phyloP scores from a whole-genome alignment of 1,140 invertebrate species.

The Drosophila hydei region DNA sequence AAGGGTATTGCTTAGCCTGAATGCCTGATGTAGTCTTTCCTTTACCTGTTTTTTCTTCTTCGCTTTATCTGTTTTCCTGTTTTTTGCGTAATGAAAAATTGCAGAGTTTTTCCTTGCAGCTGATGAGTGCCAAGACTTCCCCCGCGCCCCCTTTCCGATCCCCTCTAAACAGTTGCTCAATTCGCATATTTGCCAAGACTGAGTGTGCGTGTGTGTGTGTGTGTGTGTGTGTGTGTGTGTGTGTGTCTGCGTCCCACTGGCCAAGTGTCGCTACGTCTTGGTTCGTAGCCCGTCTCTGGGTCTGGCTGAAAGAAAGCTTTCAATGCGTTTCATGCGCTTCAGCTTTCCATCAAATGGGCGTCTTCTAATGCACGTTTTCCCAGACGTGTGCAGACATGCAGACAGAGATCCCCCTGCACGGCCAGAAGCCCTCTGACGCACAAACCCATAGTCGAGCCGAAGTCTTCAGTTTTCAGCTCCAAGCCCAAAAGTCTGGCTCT shows the following conservation, averaged over 20 bases:
- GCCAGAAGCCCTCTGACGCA: background rate
- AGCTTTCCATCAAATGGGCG: constrained; percentile 32
- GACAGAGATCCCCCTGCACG: background rate
- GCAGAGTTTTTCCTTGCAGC: constrained; percentile 26
- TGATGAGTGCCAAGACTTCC: constrained; percentile 10
- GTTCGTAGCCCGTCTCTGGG: background rate
- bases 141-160: background rate
- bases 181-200: constrained; percentile 28
- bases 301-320: constrained; percentile 37
- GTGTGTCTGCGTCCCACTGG: constrained; percentile 39
- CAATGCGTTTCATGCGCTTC: background rate
- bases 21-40: no score
- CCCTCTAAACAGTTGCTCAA: constrained; percentile 28
- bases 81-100: constrained; percentile 48
- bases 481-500: constrained; percentile 51
- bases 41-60: constrained; percentile 3
- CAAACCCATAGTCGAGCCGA: background rate
- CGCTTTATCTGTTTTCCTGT: constrained; percentile 6
- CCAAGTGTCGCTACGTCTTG: constrained; percentile 31
- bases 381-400: constrained; percentile 39
- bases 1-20: background rate
- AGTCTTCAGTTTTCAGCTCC: background rate
- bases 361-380: constrained; percentile 36
- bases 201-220: background rate
- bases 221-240: constrained; percentile 6